These are phyloP conservation scores for Rosalia funebris DNA, from an alignment of 2,888 invertebrate genomes.

Conservation along the genomic window DNA sequence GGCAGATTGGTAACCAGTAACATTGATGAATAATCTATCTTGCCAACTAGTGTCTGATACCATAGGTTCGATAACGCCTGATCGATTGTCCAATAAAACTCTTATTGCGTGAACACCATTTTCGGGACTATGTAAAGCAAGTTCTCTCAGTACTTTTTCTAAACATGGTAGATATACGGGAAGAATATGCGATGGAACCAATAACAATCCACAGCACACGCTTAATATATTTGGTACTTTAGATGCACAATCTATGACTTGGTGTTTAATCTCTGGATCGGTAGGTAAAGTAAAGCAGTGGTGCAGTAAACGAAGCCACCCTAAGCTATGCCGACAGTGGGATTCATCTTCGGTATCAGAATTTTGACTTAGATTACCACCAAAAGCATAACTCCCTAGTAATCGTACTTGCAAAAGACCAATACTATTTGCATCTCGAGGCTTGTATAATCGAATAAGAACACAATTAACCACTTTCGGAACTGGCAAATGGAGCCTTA, in stretches of 20 bases:
- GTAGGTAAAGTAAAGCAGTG: slow-evolving; percentile 75
- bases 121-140: slow-evolving; percentile 74
- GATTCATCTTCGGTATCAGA: slow-evolving; percentile 67
- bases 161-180: slow-evolving; percentile 72
- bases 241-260: slow-evolving; percentile 72
- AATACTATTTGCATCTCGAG: slow-evolving; percentile 88
- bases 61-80: slow-evolving; percentile 58
- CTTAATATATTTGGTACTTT: slow-evolving; percentile 74
- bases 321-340: slow-evolving; percentile 61
- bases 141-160: slow-evolving; percentile 75
- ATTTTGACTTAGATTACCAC: slow-evolving; percentile 63
- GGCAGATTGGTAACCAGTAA: slow-evolving; percentile 69
- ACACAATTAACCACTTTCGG: slow-evolving; percentile 89
- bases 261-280: slow-evolving; percentile 61
- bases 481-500: slow-evolving; percentile 82
- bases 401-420: slow-evolving; percentile 88
- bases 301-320: slow-evolving; percentile 85
- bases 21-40: slow-evolving; percentile 58
- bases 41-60: slow-evolving; percentile 56
- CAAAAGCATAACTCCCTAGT: slow-evolving; percentile 86
- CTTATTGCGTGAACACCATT: slow-evolving; percentile 70
- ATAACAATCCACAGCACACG: slow-evolving; percentile 76
- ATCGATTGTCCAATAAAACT: slow-evolving; percentile 70
- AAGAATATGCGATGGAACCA: slow-evolving; percentile 73
- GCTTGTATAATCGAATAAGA: slow-evolving; percentile 79